Percentiles rank a stretch among this genome's conserved stretches.
phyloP scores from a whole-genome alignment of 2,113 vertebrate genomes.

The Carassius auratus region DNA sequence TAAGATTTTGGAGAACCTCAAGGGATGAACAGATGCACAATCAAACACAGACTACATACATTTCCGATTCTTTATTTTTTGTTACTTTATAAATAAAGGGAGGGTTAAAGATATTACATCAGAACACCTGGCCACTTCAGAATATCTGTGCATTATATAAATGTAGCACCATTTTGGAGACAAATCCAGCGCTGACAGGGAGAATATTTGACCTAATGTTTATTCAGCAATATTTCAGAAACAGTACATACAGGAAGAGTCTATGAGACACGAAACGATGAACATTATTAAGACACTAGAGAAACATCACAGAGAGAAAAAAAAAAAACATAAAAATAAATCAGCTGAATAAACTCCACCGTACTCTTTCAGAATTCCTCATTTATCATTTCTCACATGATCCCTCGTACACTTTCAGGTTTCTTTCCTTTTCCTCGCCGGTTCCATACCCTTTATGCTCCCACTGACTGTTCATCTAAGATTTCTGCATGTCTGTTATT shows the following conservation, averaged over 20 bases:
- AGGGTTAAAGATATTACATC: conserved; percentile 51
- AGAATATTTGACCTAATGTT: conserved; percentile 46
- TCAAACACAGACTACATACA: conserved; percentile 12
- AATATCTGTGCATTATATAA: conserved; percentile 37
- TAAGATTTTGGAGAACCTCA: neutral
- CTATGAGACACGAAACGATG: conserved; percentile 42
- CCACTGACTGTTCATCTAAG: conserved; percentile 19
- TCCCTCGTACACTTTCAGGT: conserved; percentile 47
- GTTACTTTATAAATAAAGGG: conserved; percentile 47
- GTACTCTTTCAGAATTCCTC: neutral
- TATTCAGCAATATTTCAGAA: conserved; percentile 54
- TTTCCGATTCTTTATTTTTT: conserved; percentile 50
- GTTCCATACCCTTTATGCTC: conserved; percentile 7
- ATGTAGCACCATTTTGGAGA: conserved; percentile 56
- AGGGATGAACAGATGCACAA: conserved; percentile 25
- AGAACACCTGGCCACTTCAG: conserved; percentile 38
- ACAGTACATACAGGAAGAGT: conserved; percentile 40
- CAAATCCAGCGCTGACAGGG: conserved; percentile 49
- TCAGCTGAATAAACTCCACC: conserved; percentile 15
- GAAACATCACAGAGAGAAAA: conserved; percentile 15
- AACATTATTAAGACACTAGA: conserved; percentile 42
- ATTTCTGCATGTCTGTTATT: conserved; percentile 34
- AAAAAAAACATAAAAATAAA: neutral
- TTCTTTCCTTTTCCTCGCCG: neutral
- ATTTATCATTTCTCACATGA: conserved; percentile 3